These are phyloP conservation scores for Parauchenoglanis ngamensis DNA, from an alignment of 2,797 vertebrate genomes.

Conservation along the genomic window DNA sequence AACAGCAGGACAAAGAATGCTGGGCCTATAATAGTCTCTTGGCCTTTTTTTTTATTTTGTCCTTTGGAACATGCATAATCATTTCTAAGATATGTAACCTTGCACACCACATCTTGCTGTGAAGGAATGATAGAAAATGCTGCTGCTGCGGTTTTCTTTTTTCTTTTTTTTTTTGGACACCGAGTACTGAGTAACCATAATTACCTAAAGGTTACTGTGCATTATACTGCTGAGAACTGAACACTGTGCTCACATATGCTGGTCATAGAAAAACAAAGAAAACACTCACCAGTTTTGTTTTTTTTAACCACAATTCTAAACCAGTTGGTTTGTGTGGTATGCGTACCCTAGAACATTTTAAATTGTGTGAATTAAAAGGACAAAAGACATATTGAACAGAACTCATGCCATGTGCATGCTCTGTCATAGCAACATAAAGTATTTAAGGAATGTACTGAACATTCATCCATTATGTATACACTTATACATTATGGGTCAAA, in stretches of 20 bases:
- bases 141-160: not conserved
- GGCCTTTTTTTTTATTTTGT: not conserved
- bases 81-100: not conserved
- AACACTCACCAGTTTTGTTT: not conserved
- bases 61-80: not conserved
- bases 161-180: not conserved
- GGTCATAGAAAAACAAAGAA: not conserved
- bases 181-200: not conserved
- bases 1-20: constrained; percentile 3
- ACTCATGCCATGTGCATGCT: not conserved
- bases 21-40: not conserved
- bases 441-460: not conserved
- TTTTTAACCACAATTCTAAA: not conserved
- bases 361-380: not conserved
- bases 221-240: not conserved
- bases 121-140: constrained; percentile 8
- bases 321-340: too few species aligned
- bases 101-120: not conserved
- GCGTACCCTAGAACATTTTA: too few species aligned
- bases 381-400: not conserved
- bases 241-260: not conserved
- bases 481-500: too few species aligned
- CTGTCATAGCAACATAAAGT: not conserved
- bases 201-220: not conserved
- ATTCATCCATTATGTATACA: too few species aligned